Base-by-base conservation (phyloP, 1,140 invertebrate species). In the Caerostris darwini region DNA sequence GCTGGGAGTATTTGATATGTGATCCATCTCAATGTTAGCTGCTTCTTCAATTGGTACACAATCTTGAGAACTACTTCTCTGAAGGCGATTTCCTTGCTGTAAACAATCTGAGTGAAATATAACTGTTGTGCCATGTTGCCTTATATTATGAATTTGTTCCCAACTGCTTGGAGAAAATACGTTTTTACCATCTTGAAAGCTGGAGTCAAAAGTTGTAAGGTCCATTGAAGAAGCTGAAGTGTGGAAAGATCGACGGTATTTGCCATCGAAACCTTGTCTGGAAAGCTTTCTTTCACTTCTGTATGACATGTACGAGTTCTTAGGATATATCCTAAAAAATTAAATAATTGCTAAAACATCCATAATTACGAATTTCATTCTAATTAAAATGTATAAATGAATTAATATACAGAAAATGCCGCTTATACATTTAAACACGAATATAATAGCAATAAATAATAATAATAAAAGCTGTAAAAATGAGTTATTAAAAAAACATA, bases 161-260 rank as follows among this genome's bases (percentile, higher is more conserved):
- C 96, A 96, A 19, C 95, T 95, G 95, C 71, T 19, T 90, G 93
- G 92, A 77, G 83, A 95, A 59, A 69, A 86, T 91, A 14, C 69
- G 58, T 81, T 67, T 50, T 93, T 90, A 14, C 56, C 87, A 56
- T 93, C 89, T 17, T 77, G 71, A 50, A 88, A 94, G 54, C 50
- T 93, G 17, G 59, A 64, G 34, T 81, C 93, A 7, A 82, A 85
- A 14, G 59, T 57, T 14, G 93, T 90, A 14, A 94, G 81, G 82
- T 94, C 93, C 71, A 90, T 83, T 54, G 90, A 94, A 56, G 95
- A 94, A 6, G 95, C 91, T 64, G 95, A 95, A 54, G 97, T 97
- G 2, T 97, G 97, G 58, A 97, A 98, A 96, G 97, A 98, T 58
- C 97, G 96, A 95, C 98, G 97, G 96, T 98, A 98, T 95, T 97